A percentile compares a stretch with the other conserved stretches of the same genome.
phyloP scores from a whole-genome alignment of 2,113 vertebrate species.

The Halichoeres trimaculatus region DNA sequence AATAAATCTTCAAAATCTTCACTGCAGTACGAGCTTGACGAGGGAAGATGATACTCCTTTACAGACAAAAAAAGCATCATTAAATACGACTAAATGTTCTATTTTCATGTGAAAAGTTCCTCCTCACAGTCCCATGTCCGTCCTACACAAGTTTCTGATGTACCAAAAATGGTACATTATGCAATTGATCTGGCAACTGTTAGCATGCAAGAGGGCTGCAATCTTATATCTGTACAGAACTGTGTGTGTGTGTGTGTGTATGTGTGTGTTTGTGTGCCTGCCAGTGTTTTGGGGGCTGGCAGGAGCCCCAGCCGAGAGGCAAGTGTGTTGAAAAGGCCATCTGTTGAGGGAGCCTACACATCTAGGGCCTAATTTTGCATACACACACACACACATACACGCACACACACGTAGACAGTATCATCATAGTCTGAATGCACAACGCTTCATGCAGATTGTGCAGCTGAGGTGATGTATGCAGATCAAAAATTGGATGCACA shows the following conservation, averaged over 20 bases:
- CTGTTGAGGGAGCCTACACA: constrained; percentile 63
- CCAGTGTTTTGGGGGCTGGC: constrained; percentile 45
- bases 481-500: not conserved
- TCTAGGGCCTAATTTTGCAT: constrained; percentile 41
- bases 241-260: constrained; percentile 30
- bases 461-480: not conserved
- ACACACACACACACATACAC: constrained; percentile 5
- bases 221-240: constrained; percentile 33
- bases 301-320: constrained; percentile 53
- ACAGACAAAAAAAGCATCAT: not conserved
- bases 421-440: constrained; percentile 1
- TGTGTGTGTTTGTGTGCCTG: constrained; percentile 19
- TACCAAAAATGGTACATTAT: constrained; percentile 62
- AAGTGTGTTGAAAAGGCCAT: constrained; percentile 71
- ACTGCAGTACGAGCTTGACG: no score
- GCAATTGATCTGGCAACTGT: constrained; percentile 55
- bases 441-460: not conserved
- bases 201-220: constrained; percentile 38
- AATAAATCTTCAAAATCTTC: no score
- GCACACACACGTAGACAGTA: constrained; percentile 5
- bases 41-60: no score
- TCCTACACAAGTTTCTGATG: constrained; percentile 25
- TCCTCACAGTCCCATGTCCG: constrained; percentile 35
- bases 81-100: not conserved
- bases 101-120: constrained; percentile 14